A percentile compares a stretch with the other conserved stretches of the same genome.
Evolutionary conservation across 2,888 invertebrate species (phyloP).

Genomic region (Dascillus cervinus): DNA sequence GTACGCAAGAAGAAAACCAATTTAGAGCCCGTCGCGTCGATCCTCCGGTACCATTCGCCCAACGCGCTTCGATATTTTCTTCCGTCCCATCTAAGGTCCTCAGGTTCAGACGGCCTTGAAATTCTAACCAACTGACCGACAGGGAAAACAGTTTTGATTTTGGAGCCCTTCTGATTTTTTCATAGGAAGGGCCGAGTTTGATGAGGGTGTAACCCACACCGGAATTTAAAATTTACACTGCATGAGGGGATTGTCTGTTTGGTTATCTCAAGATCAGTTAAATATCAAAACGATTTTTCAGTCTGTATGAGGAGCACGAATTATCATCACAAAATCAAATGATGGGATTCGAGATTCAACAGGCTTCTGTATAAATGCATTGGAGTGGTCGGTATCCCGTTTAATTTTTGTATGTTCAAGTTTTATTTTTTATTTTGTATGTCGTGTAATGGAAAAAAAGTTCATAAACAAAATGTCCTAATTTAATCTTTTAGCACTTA

Average conservation of each 20-base stretch:
- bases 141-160: conserved; percentile 18
- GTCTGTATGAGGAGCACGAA: conserved; percentile 26
- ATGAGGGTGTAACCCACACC: no score
- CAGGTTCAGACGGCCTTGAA: conserved; percentile 21
- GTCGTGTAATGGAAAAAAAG: no score
- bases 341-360: conserved; percentile 24
- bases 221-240: no score
- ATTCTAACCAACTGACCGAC: conserved; percentile 27
- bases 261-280: no score
- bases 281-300: no score
- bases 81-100: conserved; percentile 12
- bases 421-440: no score
- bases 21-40: no score
- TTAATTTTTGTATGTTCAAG: no score
- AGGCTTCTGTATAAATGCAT: conserved; percentile 17
- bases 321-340: conserved; percentile 33
- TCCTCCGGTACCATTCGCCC: conserved; percentile 6
- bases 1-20: conserved; percentile 11
- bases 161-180: background rate
- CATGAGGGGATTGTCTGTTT: no score
- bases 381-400: background rate
- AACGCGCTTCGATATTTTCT: conserved; percentile 8
- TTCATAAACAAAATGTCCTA: no score
- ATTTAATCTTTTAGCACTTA: no score
- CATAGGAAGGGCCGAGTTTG: no score